A percentile compares a stretch with the other conserved stretches of the same genome.
Evolutionary conservation across 1,140 invertebrate species (phyloP).

Genomic region (Thaumetopoea pityocampa): DNA sequence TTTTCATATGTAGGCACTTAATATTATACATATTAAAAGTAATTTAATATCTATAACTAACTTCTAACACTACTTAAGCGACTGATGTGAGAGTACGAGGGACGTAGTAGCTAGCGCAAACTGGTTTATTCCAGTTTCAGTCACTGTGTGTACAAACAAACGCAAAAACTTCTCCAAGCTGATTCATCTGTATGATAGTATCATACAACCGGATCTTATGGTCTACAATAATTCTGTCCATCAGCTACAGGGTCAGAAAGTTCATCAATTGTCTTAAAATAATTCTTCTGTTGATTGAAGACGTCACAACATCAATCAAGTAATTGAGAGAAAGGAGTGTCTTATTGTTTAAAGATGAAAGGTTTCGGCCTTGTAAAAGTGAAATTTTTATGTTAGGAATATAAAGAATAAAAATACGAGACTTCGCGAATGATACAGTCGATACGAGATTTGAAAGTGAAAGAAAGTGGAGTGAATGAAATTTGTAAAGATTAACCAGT

Average conservation of each 20-base stretch:
- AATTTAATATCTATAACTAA: too few species aligned
- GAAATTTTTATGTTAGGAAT: constrained; percentile 17
- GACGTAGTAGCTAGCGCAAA: too few species aligned
- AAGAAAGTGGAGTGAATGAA: constrained; percentile 6
- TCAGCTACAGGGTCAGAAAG: constrained; percentile 9
- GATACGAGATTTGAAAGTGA: constrained; percentile 14
- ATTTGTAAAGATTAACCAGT: constrained; percentile 8
- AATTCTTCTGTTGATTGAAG: constrained; percentile 9
- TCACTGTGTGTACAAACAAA: too few species aligned
- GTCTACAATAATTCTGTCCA: constrained; percentile 3
- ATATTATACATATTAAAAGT: too few species aligned
- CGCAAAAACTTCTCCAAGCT: too few species aligned
- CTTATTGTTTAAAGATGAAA: constrained; percentile 14
- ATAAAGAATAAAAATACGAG: constrained; percentile 14
- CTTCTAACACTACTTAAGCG: too few species aligned
- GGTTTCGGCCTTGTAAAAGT: constrained; percentile 10
- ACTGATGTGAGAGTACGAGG: too few species aligned
- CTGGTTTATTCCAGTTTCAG: too few species aligned
- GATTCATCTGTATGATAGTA: constrained; percentile 21
- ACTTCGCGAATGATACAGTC: constrained; percentile 7
- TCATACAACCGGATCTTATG: constrained; percentile 19
- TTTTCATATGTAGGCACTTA: too few species aligned
- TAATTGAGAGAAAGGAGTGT: constrained; percentile 14
- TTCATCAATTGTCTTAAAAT: constrained; percentile 13
- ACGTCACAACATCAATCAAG: constrained; percentile 12